Evolutionary conservation across 2,888 invertebrate genomes (phyloP).

Genomic region (Rhogogaster chlorosoma): DNA sequence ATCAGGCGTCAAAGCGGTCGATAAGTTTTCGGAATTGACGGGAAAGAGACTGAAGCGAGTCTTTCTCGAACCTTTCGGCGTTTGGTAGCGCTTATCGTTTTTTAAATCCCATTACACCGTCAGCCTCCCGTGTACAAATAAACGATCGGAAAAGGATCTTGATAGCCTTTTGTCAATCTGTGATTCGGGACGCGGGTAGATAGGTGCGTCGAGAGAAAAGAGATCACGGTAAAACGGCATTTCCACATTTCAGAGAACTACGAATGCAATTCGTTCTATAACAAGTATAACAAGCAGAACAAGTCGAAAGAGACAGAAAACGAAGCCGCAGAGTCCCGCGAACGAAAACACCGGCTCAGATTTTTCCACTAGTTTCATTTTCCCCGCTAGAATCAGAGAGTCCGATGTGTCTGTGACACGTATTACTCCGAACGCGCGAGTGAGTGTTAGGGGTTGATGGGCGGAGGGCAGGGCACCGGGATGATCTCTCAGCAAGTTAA

Average conservation of each 20-base stretch:
- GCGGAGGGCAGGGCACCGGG: slow-evolving; percentile 65
- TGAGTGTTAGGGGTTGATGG: slow-evolving; percentile 53
- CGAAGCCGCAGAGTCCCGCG: not conserved
- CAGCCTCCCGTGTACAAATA: not conserved
- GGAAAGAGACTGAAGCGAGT: not conserved
- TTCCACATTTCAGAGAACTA: not conserved
- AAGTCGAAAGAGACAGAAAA: not conserved
- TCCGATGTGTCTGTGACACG: slow-evolving; percentile 18
- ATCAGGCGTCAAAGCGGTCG: slow-evolving; percentile 35
- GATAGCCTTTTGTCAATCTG: not conserved
- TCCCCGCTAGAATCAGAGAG: not conserved
- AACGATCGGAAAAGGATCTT: not conserved
- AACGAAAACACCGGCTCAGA: not conserved
- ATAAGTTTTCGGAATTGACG: slow-evolving; percentile 10
- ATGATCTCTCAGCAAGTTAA: slow-evolving; percentile 75
- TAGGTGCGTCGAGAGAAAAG: not conserved
- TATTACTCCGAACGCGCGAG: slow-evolving; percentile 48
- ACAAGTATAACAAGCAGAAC: not conserved
- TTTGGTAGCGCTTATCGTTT: not conserved
- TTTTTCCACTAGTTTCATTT: not conserved
- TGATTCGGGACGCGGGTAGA: not conserved
- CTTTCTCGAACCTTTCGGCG: not conserved
- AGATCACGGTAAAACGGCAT: not conserved
- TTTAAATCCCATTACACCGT: not conserved
- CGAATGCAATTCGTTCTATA: not conserved